Conservation (phyloP, 2,888 invertebrate species). For the Eristalinus aeneus region DNA sequence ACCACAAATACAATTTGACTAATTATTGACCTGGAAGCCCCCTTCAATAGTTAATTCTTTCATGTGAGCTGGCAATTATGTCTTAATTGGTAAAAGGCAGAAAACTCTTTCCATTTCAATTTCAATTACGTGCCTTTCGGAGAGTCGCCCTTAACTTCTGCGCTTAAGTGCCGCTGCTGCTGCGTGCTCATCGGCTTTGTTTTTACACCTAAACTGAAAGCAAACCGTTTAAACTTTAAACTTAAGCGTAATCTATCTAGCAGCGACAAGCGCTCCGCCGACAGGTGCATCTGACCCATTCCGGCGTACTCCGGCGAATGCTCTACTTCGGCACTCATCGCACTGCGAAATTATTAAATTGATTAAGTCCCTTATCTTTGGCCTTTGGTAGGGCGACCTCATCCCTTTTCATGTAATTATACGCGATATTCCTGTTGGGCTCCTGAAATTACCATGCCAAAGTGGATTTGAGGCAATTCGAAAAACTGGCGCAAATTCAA, state of each 20-base stretch:
- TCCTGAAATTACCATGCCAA: constrained; percentile 56
- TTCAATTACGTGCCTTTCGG: neutral
- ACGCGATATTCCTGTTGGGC: constrained; percentile 54
- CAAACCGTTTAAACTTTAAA: neutral
- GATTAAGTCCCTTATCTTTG: constrained; percentile 62
- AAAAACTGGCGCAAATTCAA: constrained; percentile 27
- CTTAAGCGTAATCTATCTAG: constrained; percentile 2
- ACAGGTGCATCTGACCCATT: constrained; percentile 36
- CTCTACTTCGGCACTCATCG: constrained; percentile 38
- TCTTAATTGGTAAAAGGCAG: neutral
- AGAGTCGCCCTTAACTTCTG: no score
- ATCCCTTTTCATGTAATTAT: constrained; percentile 39
- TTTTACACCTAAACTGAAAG: neutral
- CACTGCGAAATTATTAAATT: constrained; percentile 64
- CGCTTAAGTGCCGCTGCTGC: neutral
- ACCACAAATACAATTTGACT: neutral
- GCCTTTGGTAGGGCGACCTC: constrained; percentile 27
- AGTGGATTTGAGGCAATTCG: constrained; percentile 48
- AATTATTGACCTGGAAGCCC: neutral
- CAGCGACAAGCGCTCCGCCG: neutral
- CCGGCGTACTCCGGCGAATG: constrained; percentile 22
- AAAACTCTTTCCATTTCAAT: neutral
- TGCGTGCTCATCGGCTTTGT: neutral
- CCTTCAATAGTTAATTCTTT: neutral
- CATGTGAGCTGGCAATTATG: neutral